Evolutionary conservation across 2,888 invertebrate genomes (phyloP).

Genomic region (Netelia inedita): DNA sequence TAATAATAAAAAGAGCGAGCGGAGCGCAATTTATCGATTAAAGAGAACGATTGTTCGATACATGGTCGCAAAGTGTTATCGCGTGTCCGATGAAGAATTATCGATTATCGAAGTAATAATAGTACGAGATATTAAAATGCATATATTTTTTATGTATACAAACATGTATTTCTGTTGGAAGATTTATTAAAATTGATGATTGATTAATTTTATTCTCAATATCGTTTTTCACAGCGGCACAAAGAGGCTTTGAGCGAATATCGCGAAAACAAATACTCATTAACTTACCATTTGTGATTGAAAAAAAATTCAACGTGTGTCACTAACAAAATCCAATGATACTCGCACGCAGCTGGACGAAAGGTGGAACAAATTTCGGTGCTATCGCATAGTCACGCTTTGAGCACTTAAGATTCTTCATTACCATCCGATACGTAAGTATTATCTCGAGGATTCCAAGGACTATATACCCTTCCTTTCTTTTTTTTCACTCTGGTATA

Average conservation of each 20-base stretch:
- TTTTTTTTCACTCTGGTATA: not conserved
- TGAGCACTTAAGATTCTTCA: slow-evolving; percentile 74
- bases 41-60: slow-evolving; percentile 12
- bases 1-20: not conserved
- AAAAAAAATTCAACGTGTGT: slow-evolving; percentile 28
- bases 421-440: slow-evolving; percentile 53
- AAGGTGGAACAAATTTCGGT: slow-evolving; percentile 79
- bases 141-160: slow-evolving; percentile 71
- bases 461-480: not conserved
- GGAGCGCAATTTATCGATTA: slow-evolving; percentile 35
- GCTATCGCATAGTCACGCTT: slow-evolving; percentile 78
- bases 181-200: slow-evolving; percentile 70
- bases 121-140: slow-evolving; percentile 64
- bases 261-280: not conserved
- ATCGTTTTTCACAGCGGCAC: slow-evolving; percentile 16
- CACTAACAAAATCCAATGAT: slow-evolving; percentile 73
- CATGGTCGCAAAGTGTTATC: slow-evolving; percentile 57
- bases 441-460: slow-evolving; percentile 17
- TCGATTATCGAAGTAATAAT: slow-evolving; percentile 60
- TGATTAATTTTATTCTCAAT: slow-evolving; percentile 63
- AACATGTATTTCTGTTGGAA: slow-evolving; percentile 71
- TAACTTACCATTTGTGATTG: slow-evolving; percentile 32
- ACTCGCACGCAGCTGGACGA: slow-evolving; percentile 84
- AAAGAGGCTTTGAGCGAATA: not conserved
- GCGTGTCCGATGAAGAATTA: slow-evolving; percentile 42